These are phyloP conservation scores for Chamaea fasciata DNA, from an alignment of 2,113 vertebrate species.

Conservation along the genomic window DNA sequence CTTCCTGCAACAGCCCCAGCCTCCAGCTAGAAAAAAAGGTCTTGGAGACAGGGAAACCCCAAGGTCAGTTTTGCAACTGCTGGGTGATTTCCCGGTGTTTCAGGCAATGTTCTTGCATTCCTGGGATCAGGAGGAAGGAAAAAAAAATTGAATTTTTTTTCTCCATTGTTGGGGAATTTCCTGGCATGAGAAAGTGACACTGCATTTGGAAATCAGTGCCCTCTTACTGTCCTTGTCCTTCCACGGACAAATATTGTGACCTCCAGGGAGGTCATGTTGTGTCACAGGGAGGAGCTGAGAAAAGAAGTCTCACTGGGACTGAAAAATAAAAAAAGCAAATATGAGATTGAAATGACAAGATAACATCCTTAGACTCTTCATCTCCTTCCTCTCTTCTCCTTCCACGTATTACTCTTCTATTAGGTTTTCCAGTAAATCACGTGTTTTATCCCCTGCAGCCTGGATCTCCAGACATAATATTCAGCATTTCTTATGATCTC, in stretches of 20 bases:
- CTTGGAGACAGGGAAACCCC: neutral
- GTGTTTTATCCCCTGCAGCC: neutral
- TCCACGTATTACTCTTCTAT: neutral
- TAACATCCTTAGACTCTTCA: neutral
- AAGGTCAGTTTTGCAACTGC: neutral
- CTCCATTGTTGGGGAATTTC: neutral
- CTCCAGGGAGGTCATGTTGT: neutral
- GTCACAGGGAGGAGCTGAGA: neutral
- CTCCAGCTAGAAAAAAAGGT: neutral
- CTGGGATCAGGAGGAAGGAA: neutral
- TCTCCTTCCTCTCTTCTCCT: neutral
- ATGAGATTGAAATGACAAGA: neutral
- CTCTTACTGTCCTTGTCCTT: neutral
- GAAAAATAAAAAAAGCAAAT: neutral
- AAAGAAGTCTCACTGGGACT: neutral
- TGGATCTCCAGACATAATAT: neutral
- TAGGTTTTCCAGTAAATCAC: constrained; percentile 2
- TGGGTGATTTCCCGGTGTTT: neutral
- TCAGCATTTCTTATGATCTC: constrained; percentile 1
- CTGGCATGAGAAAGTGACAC: neutral
- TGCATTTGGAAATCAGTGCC: neutral
- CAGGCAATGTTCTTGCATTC: neutral
- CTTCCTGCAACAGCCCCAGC: neutral
- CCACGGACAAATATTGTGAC: neutral
- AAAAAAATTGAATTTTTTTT: neutral